Conservation (phyloP, 2,113 vertebrate genomes). For the Vombatus ursinus region DNA sequence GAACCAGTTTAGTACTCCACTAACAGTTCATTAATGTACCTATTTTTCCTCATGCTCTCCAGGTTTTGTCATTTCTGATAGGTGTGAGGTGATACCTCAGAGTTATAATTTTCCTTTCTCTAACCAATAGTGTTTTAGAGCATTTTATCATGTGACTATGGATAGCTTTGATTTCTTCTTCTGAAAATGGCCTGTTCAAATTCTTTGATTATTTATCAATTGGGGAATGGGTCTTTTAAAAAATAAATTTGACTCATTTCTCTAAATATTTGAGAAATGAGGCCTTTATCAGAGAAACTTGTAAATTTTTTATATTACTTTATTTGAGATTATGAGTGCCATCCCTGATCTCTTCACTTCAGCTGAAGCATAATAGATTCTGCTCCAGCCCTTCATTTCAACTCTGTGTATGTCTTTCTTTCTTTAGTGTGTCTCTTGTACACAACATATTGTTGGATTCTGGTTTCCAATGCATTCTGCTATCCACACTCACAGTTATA, state of each 20-base stretch:
- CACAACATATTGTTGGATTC: background rate
- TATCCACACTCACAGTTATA: background rate
- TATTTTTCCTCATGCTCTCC: background rate
- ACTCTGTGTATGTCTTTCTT: background rate
- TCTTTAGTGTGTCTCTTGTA: background rate
- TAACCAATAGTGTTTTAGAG: background rate
- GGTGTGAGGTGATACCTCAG: background rate
- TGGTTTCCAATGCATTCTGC: background rate
- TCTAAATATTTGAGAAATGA: background rate
- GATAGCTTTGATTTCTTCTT: background rate
- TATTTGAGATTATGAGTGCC: background rate
- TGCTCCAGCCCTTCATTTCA: background rate
- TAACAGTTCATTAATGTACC: background rate
- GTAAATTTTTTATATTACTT: background rate
- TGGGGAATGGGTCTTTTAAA: background rate
- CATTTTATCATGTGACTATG: background rate
- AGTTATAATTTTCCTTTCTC: background rate
- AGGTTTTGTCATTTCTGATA: background rate
- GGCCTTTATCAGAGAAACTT: background rate
- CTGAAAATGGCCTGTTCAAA: background rate
- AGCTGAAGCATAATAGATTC: background rate
- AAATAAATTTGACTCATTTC: background rate
- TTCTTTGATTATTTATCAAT: background rate
- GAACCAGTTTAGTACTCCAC: background rate
- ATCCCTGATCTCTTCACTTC: background rate